Evolutionary conservation across 2,888 invertebrate genomes (phyloP).

Genomic region (Aelia acuminata): DNA sequence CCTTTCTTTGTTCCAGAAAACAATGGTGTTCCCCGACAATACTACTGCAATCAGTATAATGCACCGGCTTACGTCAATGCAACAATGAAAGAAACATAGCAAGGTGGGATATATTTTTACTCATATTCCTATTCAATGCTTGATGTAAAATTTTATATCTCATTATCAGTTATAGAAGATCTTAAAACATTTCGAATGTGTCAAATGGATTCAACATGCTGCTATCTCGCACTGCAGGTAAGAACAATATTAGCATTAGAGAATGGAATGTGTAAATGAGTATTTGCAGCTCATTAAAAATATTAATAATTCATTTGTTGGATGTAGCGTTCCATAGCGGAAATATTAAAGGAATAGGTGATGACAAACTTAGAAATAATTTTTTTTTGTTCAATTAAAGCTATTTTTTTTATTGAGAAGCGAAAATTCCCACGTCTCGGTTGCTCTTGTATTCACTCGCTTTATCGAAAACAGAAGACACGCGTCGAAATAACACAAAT

Average conservation of each 20-base stretch:
- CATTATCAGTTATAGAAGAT: not conserved
- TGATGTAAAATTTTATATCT: too few relatives aligned
- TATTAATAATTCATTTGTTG: not conserved
- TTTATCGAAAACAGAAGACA: not conserved
- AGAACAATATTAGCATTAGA: not conserved
- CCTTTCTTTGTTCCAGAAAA: slow-evolving; percentile 16
- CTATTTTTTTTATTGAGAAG: too few relatives aligned
- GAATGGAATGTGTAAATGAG: not conserved
- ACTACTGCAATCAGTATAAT: not conserved
- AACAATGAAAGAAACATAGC: not conserved
- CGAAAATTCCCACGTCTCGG: not conserved
- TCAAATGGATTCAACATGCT: not conserved
- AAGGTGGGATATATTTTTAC: not conserved
- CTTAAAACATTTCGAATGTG: not conserved
- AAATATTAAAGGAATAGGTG: not conserved
- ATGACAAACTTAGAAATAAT: too few relatives aligned
- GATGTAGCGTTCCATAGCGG: not conserved
- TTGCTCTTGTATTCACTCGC: not conserved
- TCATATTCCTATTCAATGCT: too few relatives aligned
- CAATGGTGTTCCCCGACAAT: slow-evolving; percentile 11
- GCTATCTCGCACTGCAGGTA: not conserved
- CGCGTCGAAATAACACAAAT: slow-evolving; percentile 1
- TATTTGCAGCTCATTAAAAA: not conserved
- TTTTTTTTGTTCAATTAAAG: too few relatives aligned
- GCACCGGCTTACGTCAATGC: not conserved